These are phyloP conservation scores for Nothoprocta perdicaria DNA, from an alignment of 2,113 vertebrate genomes.

Conservation along the genomic window DNA sequence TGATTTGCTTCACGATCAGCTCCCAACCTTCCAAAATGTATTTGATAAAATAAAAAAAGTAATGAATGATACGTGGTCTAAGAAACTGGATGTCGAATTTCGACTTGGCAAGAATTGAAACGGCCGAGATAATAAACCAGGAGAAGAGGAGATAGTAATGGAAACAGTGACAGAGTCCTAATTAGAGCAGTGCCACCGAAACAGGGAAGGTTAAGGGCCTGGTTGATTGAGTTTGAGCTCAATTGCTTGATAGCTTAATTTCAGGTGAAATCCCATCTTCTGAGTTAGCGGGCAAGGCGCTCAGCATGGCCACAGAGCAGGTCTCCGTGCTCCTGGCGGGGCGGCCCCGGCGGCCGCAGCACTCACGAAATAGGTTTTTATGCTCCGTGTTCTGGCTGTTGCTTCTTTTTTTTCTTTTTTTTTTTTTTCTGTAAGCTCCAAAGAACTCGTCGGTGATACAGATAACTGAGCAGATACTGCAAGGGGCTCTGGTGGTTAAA, in stretches of 20 bases:
- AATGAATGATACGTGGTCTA: conserved; percentile 59
- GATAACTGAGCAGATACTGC: neutral
- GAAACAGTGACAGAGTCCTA: conserved; percentile 66
- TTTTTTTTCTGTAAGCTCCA: neutral
- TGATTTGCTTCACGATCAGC: neutral
- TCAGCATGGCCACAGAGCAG: conserved; percentile 33
- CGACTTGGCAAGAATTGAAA: conserved; percentile 59
- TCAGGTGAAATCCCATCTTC: conserved; percentile 73
- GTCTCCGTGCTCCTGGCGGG: conserved; percentile 40
- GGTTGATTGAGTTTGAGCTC: conserved; percentile 74
- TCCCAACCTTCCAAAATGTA: neutral
- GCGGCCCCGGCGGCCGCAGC: neutral
- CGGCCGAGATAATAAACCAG: conserved; percentile 58
- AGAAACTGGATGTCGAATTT: conserved; percentile 61
- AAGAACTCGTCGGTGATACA: neutral
- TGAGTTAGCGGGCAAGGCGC: conserved; percentile 46
- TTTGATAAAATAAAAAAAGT: conserved; percentile 41
- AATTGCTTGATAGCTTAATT: conserved; percentile 73
- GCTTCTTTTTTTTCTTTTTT: neutral
- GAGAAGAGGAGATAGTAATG: conserved; percentile 65
- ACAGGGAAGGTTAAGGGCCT: conserved; percentile 72
- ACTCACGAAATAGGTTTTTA: conserved; percentile 11
- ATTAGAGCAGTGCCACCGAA: conserved; percentile 68
- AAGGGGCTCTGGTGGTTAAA: conserved; percentile 58
- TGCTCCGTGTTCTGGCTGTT: neutral